Base-by-base conservation (phyloP, 2,888 invertebrate species). In the Perithous albicinctus region DNA sequence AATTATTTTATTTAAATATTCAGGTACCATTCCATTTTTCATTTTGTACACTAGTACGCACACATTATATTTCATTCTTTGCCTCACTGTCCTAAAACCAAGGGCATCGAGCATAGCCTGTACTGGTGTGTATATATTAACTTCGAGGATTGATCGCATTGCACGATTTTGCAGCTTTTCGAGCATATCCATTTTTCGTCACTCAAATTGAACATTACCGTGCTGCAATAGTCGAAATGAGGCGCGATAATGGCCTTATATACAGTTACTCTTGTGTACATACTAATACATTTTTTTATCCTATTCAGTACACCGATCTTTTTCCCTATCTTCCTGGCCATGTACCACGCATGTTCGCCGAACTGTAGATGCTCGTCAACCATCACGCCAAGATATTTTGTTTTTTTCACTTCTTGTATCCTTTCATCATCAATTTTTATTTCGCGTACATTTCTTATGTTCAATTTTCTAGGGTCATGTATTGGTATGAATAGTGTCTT, bases 171-270 rank as follows among this genome's bases (percentile, higher is more conserved):
- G 29, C n/a, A 15, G 12, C 18, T 51, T 51, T 51, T 67, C 51
- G 4, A 67, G 18, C 35, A 67, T 18, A 12, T 29, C 3, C 20
- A 10, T 29, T 46, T 61, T 6, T 59, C 23, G 23, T 73, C 61
- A 43, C 32, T 59, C 18, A 67, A 61, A 10, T 23, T 38, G 10
- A 81, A 10, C 43, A 83, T n/a, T 10, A 81, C n/a, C 6, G 83
- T 63, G n/a, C 70, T 75, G 12, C 78, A 83, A 10, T 81, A 76
- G 15, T 82, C 81, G 15, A 74, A 84, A n/a, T 78, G 76, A 0
- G 67, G 77, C 8, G 76, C 81, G n/a, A 83, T 83, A 7, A 84
- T 83, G 15, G 79, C 12, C 15, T 83, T 82, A 43, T 85, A 82
- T 4, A 84, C 23, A 0, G 32, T 56, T 4, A 63, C 64, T 76